Evolutionary conservation across 1,140 invertebrate genomes (phyloP).

Genomic region (Camponotus floridanus): DNA sequence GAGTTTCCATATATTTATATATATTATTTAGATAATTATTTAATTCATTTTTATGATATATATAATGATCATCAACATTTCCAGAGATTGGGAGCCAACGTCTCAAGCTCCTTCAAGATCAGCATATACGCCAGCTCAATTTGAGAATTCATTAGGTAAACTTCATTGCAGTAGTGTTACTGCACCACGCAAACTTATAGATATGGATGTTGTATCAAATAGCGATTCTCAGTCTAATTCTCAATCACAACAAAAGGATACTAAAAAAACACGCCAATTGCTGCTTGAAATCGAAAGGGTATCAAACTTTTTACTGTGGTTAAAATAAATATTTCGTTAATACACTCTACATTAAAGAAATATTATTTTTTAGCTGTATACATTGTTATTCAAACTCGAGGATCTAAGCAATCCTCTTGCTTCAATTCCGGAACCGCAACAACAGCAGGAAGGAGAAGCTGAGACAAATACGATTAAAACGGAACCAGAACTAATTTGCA

Average conservation of each 20-base stretch:
- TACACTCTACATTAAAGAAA: neutral
- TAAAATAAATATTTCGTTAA: constrained; percentile 16
- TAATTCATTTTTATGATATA: no score
- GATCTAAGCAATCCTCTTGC: constrained; percentile 91
- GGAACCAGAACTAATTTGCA: constrained; percentile 86
- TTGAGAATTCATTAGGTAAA: constrained; percentile 97
- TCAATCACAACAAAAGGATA: constrained; percentile 85
- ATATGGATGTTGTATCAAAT: constrained; percentile 92
- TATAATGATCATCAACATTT: no score
- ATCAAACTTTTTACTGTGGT: constrained; percentile 51
- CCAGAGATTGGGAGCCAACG: constrained; percentile 82
- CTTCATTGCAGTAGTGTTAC: constrained; percentile 96
- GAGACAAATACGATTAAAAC: constrained; percentile 87
- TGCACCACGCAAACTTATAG: constrained; percentile 97
- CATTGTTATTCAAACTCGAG: constrained; percentile 90
- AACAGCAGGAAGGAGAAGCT: constrained; percentile 83
- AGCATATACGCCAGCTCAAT: constrained; percentile 92
- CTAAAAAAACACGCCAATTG: constrained; percentile 91
- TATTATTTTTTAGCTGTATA: constrained; percentile 86
- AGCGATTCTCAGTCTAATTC: constrained; percentile 85
- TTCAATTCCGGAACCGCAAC: constrained; percentile 88
- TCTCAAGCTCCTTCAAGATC: constrained; percentile 86
- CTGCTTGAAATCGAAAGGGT: constrained; percentile 93
- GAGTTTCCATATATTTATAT: constrained; percentile 1
- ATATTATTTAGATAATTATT: neutral